Percentiles rank a stretch among this genome's conserved stretches.
Conservation (phyloP, 2,113 vertebrate genomes). For the Hiodon alosoides region DNA sequence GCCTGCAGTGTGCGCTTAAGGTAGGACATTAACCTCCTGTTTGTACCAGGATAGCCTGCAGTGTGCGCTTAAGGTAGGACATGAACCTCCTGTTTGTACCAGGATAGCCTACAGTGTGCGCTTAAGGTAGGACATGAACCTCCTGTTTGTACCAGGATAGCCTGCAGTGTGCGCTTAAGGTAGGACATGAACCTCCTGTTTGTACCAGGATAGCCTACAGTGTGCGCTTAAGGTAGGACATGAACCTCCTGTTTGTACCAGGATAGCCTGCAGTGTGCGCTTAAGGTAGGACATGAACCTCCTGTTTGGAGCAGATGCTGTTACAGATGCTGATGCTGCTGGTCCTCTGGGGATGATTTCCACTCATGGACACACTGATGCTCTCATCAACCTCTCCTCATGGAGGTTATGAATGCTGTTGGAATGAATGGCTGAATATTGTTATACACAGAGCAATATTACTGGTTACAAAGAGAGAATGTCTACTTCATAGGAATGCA, state of each 20-base stretch:
- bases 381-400: no score
- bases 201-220: slow-evolving; percentile 4
- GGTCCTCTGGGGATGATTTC: no score
- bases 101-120: not conserved
- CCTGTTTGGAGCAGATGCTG: no score
- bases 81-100: not conserved
- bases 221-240: not conserved
- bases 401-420: no score
- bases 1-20: not conserved
- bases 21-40: not conserved
- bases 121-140: not conserved
- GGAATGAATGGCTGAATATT: no score
- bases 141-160: slow-evolving; percentile 21
- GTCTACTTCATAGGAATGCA: no score
- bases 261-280: not conserved
- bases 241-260: slow-evolving; percentile 12
- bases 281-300: not conserved
- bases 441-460: no score
- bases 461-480: no score
- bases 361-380: no score
- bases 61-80: not conserved
- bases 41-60: not conserved
- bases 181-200: slow-evolving; percentile 7
- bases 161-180: not conserved
- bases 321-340: no score